phyloP scores from a whole-genome alignment of 2,888 invertebrate species.

The Ectemnius continuus region DNA sequence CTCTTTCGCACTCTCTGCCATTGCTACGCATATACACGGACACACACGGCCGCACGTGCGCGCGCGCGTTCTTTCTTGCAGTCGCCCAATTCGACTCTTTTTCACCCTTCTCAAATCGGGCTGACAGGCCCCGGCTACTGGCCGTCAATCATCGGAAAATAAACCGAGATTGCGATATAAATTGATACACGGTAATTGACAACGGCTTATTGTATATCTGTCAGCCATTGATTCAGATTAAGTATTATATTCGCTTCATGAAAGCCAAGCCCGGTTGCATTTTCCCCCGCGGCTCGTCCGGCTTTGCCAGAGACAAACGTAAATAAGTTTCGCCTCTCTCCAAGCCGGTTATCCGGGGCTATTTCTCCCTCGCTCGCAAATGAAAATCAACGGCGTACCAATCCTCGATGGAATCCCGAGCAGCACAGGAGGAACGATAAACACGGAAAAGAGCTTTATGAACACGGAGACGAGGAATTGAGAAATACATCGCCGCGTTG shows the following conservation, averaged over 20 bases:
- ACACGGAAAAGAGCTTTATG: slow-evolving; percentile 50
- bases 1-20: neutral
- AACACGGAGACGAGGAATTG: slow-evolving; percentile 52
- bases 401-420: slow-evolving; percentile 40
- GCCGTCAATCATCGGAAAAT: slow-evolving; percentile 70
- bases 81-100: neutral
- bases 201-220: slow-evolving; percentile 71
- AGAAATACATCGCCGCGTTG: slow-evolving; percentile 29
- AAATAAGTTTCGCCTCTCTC: slow-evolving; percentile 6
- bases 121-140: slow-evolving; percentile 45
- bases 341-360: neutral
- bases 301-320: neutral
- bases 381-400: slow-evolving; percentile 50
- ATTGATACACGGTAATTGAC: slow-evolving; percentile 71
- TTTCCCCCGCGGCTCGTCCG: neutral
- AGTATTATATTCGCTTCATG: slow-evolving; percentile 56
- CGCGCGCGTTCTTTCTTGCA: neutral
- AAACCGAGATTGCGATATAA: slow-evolving; percentile 60
- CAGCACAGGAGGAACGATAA: slow-evolving; percentile 34
- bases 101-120: slow-evolving; percentile 32
- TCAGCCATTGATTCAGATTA: slow-evolving; percentile 66
- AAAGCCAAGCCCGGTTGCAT: slow-evolving; percentile 14
- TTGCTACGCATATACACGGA: slow-evolving; percentile 21
- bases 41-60: too few species aligned
- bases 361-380: slow-evolving; percentile 19